A percentile compares a stretch with the other conserved stretches of the same genome.
Evolutionary conservation across 2,888 invertebrate genomes (phyloP).

Genomic region (Cerastoderma edule): DNA sequence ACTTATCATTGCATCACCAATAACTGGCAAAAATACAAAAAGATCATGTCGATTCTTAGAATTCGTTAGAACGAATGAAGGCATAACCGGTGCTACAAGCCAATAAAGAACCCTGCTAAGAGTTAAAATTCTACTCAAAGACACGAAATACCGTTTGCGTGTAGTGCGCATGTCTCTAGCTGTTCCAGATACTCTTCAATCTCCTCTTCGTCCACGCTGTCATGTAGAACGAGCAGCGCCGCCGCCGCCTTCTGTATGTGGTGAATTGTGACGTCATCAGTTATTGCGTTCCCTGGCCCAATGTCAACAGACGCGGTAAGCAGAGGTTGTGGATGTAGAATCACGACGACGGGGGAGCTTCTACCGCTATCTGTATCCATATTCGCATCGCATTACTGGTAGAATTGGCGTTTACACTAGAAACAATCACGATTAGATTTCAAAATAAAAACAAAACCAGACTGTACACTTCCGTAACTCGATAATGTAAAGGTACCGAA

Average conservation of each 20-base stretch:
- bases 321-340: background rate
- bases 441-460: too few relatives aligned
- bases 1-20: too few relatives aligned
- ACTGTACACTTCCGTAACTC: too few relatives aligned
- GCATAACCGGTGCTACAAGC: too few relatives aligned
- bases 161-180: conserved; percentile 9
- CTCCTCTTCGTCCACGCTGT: conserved; percentile 18
- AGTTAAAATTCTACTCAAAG: too few relatives aligned
- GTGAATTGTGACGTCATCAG: conserved; percentile 13
- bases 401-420: too few relatives aligned
- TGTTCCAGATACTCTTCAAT: conserved; percentile 10
- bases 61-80: too few relatives aligned
- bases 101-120: too few relatives aligned
- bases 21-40: too few relatives aligned
- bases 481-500: too few relatives aligned
- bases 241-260: conserved; percentile 14
- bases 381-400: background rate
- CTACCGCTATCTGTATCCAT: conserved; percentile 21
- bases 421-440: too few relatives aligned
- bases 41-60: too few relatives aligned
- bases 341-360: background rate
- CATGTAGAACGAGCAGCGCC: conserved; percentile 13
- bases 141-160: conserved; percentile 7
- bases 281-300: background rate
- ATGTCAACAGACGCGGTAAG: conserved; percentile 2